Conservation (phyloP, 2,888 invertebrate genomes). For the Lomographa bimaculata region DNA sequence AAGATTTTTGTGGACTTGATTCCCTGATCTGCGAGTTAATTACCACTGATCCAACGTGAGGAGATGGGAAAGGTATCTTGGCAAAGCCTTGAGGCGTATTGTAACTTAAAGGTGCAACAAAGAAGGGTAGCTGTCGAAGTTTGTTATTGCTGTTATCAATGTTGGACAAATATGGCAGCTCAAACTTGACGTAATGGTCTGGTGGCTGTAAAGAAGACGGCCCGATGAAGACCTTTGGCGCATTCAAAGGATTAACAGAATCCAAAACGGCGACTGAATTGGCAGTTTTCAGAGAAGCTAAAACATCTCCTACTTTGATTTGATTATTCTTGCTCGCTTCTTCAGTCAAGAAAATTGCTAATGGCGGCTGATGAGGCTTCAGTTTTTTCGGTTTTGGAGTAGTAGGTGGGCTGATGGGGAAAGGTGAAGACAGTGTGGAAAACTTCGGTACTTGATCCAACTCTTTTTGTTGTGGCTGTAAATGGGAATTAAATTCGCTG, state of each 20-base stretch:
- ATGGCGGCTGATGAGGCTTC: slow-evolving; percentile 92
- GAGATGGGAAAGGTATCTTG: slow-evolving; percentile 93
- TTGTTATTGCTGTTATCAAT: slow-evolving; percentile 88
- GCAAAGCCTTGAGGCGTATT: slow-evolving; percentile 93
- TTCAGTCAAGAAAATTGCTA: slow-evolving; percentile 90
- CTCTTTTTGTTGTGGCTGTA: slow-evolving; percentile 34
- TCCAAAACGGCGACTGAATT: slow-evolving; percentile 91
- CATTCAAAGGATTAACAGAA: slow-evolving; percentile 85
- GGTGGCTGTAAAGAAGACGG: slow-evolving; percentile 89
- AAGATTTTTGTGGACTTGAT: slow-evolving; percentile 39
- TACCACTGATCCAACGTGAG: slow-evolving; percentile 94
- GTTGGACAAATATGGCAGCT: slow-evolving; percentile 91
- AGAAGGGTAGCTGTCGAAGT: slow-evolving; percentile 90
- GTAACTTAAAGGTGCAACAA: slow-evolving; percentile 93
- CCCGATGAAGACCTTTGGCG: slow-evolving; percentile 92
- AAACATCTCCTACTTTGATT: slow-evolving; percentile 87
- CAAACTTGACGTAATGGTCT: slow-evolving; percentile 90
- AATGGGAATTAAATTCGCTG: slow-evolving; percentile 60
- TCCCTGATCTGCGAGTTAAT: slow-evolving; percentile 83
- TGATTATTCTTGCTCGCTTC: slow-evolving; percentile 69
- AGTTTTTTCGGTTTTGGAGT: slow-evolving; percentile 82
- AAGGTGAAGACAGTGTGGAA: slow-evolving; percentile 63
- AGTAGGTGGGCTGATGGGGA: slow-evolving; percentile 67
- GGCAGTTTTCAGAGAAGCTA: slow-evolving; percentile 87
- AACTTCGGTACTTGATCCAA: slow-evolving; percentile 65